Evolutionary conservation across 2,113 vertebrate species (phyloP).

Genomic region (Entelurus aequoreus): DNA sequence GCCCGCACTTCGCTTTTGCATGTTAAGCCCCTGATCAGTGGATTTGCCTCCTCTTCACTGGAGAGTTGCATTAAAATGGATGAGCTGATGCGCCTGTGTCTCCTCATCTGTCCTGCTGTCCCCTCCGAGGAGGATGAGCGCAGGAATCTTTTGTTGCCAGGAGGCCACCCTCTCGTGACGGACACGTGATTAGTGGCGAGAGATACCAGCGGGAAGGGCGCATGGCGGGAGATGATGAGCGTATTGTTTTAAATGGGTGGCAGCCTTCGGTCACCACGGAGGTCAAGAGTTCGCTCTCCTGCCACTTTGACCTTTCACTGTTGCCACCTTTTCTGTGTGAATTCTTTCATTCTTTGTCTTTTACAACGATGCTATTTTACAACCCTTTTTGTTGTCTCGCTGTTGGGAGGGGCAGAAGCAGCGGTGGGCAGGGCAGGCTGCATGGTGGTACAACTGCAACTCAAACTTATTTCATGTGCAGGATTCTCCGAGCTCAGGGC

Average conservation of each 20-base stretch:
- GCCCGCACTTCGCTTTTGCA: constrained; percentile 41
- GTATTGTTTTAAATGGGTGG: constrained; percentile 59
- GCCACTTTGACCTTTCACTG: constrained; percentile 55
- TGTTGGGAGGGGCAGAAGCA: constrained; percentile 36
- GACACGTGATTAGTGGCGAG: constrained; percentile 42
- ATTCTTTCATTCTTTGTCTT: constrained; percentile 52
- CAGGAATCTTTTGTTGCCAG: constrained; percentile 63
- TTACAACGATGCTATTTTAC: constrained; percentile 64
- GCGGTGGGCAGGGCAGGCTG: constrained; percentile 18
- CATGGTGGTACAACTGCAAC: constrained; percentile 6
- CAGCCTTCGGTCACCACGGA: constrained; percentile 38
- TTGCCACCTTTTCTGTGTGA: constrained; percentile 50
- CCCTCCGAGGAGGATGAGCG: constrained; percentile 43
- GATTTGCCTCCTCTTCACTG: constrained; percentile 67
- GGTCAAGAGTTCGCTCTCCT: constrained; percentile 69
- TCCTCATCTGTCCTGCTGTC: constrained; percentile 49
- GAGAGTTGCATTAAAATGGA: constrained; percentile 71
- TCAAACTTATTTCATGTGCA: not conserved
- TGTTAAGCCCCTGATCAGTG: constrained; percentile 65
- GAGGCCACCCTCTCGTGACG: constrained; percentile 40
- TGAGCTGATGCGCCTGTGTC: constrained; percentile 60
- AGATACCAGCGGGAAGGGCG: constrained; percentile 10
- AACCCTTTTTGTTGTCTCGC: constrained; percentile 54
- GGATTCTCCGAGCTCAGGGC: not conserved
- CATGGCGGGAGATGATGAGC: constrained; percentile 34